These are phyloP conservation scores for Xiphydria camelus DNA, from an alignment of 2,888 invertebrate species.

Conservation along the genomic window DNA sequence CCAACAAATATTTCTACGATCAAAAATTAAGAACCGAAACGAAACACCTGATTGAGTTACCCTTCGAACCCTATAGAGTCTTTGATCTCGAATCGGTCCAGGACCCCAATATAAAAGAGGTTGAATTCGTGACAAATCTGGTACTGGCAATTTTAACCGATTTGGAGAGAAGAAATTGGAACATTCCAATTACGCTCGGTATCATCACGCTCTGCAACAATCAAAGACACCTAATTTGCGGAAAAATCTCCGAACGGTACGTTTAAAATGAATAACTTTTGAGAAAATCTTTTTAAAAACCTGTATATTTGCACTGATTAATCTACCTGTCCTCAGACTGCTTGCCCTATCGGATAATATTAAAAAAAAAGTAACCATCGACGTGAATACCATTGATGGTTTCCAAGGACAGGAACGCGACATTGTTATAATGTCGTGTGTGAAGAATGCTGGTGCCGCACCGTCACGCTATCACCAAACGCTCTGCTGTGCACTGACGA, in stretches of 20 bases:
- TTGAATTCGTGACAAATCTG: conserved; percentile 61
- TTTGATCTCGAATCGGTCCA: conserved; percentile 59
- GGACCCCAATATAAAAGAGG: conserved; percentile 58
- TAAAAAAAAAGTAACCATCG: conserved; percentile 29
- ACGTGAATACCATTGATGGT: conserved; percentile 74
- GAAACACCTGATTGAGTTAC: conserved; percentile 29
- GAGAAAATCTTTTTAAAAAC: not conserved
- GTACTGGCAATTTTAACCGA: conserved; percentile 53
- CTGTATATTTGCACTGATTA: not conserved
- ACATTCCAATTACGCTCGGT: conserved; percentile 57
- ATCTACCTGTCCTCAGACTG: not conserved
- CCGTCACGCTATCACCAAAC: conserved; percentile 74
- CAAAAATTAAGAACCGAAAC: conserved; percentile 54
- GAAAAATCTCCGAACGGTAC: conserved; percentile 5
- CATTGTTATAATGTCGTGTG: conserved; percentile 78
- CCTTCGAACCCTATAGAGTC: conserved; percentile 63
- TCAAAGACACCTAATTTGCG: conserved; percentile 55
- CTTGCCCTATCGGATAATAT: not conserved
- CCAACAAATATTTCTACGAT: conserved; percentile 70
- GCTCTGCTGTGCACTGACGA: conserved; percentile 80
- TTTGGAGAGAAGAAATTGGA: conserved; percentile 42
- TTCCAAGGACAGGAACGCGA: conserved; percentile 85
- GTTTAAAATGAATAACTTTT: not conserved
- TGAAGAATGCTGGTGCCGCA: conserved; percentile 71
- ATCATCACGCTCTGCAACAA: conserved; percentile 69